A percentile compares a stretch with the other conserved stretches of the same genome.
phyloP scores from a whole-genome alignment of 2,888 invertebrate genomes.

The Drosophila neoperkinsi region DNA sequence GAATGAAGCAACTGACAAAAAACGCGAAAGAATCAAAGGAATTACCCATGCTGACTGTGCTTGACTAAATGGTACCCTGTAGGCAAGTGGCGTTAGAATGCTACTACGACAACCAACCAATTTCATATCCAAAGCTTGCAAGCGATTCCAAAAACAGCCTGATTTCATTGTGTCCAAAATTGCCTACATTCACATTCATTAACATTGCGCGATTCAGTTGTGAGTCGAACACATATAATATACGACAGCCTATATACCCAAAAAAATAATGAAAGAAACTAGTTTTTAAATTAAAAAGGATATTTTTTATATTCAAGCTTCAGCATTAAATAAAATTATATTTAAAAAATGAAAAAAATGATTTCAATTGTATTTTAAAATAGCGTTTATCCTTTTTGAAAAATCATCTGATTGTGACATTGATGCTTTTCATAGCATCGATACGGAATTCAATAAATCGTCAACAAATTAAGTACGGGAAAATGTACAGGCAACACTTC shows the following conservation, averaged over 20 bases:
- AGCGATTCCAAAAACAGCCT: not conserved
- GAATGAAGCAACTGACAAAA: slow-evolving; percentile 55
- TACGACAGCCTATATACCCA: not conserved
- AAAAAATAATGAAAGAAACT: not conserved
- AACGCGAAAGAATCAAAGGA: slow-evolving; percentile 14
- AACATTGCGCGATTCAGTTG: not conserved
- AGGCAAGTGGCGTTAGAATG: not conserved
- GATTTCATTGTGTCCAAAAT: not conserved
- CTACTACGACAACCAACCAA: not conserved
- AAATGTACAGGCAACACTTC: not conserved
- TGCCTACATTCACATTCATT: not conserved
- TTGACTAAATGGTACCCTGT: slow-evolving; percentile 9
- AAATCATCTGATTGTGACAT: not conserved
- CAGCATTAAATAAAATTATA: not conserved
- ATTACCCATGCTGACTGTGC: not conserved
- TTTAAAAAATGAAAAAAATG: not conserved
- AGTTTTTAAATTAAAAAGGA: not conserved
- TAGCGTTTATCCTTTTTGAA: not conserved
- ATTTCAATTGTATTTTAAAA: not conserved
- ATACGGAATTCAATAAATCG: not conserved
- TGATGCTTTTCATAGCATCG: not conserved
- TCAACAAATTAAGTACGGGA: not conserved
- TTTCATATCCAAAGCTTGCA: not conserved
- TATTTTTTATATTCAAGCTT: not conserved
- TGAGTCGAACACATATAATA: not conserved